Conservation (phyloP, 2,888 invertebrate genomes). For the Apamea crenata region DNA sequence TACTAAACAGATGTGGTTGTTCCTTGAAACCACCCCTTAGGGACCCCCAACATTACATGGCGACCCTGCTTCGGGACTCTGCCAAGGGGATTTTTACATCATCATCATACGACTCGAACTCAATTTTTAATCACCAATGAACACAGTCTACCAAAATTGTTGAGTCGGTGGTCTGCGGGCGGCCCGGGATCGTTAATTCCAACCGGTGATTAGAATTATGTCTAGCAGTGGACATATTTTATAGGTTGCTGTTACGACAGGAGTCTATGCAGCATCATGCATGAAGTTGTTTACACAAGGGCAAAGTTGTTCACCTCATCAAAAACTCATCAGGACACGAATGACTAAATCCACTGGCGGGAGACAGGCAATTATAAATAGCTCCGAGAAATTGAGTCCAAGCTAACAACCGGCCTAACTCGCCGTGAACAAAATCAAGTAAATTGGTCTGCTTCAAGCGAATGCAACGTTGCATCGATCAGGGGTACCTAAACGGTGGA, state of each 20-base stretch:
- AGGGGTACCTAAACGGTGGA: slow-evolving; percentile 56
- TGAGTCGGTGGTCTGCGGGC: background rate
- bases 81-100: too few species aligned
- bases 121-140: background rate
- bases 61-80: too few species aligned
- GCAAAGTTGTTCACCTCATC: slow-evolving; percentile 39
- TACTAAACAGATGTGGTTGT: too few species aligned
- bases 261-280: background rate
- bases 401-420: slow-evolving; percentile 65
- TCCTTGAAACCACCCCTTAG: too few species aligned
- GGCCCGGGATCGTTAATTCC: slow-evolving; percentile 3
- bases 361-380: slow-evolving; percentile 67
- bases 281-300: slow-evolving; percentile 20
- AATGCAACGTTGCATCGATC: slow-evolving; percentile 82
- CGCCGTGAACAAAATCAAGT: slow-evolving; percentile 81
- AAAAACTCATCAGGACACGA: slow-evolving; percentile 47
- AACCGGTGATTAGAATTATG: slow-evolving; percentile 12
- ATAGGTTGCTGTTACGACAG: background rate
- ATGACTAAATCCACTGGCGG: slow-evolving; percentile 40
- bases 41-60: too few species aligned
- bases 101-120: too few species aligned
- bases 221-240: background rate
- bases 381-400: slow-evolving; percentile 65
- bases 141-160: background rate
- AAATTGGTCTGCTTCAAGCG: slow-evolving; percentile 82